Evolutionary conservation across 2,797 vertebrate genomes (phyloP).

Genomic region (Clarias pachynema): DNA sequence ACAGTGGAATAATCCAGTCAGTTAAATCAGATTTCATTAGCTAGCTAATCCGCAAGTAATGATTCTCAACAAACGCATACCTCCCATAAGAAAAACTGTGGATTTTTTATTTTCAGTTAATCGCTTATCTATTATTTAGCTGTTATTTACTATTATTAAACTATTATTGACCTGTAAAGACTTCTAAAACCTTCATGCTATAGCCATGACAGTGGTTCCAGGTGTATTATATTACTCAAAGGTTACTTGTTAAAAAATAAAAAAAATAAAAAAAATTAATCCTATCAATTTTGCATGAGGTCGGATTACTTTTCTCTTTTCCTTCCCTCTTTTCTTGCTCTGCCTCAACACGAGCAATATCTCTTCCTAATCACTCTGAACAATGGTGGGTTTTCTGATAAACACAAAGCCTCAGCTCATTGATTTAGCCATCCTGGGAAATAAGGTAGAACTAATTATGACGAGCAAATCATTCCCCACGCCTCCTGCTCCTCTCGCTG

Average conservation of each 20-base stretch:
- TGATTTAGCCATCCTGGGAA: constrained; percentile 46
- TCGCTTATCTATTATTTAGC: neutral
- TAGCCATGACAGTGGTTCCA: neutral
- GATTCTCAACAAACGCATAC: neutral
- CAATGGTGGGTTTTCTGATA: constrained; percentile 27
- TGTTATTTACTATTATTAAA: neutral
- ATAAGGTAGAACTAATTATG: constrained; percentile 51
- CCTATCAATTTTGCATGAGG: constrained; percentile 7
- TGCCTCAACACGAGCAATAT: constrained; percentile 6
- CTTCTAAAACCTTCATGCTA: neutral
- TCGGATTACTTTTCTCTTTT: neutral
- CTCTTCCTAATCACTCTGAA: constrained; percentile 27
- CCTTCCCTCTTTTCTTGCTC: neutral
- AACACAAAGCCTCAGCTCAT: constrained; percentile 42
- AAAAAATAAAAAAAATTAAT: too few relatives aligned
- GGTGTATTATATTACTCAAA: too few relatives aligned
- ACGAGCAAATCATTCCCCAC: constrained; percentile 30
- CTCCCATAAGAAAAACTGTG: neutral
- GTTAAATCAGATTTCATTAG: neutral
- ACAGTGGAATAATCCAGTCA: neutral
- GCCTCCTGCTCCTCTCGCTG: neutral
- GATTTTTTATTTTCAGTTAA: neutral
- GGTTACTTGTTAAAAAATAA: neutral
- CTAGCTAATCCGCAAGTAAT: neutral
- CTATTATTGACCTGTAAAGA: too few relatives aligned